Percentiles rank a stretch among this genome's conserved stretches.
Conservation (phyloP, 2,888 invertebrate genomes). For the Coelinius sp. region DNA sequence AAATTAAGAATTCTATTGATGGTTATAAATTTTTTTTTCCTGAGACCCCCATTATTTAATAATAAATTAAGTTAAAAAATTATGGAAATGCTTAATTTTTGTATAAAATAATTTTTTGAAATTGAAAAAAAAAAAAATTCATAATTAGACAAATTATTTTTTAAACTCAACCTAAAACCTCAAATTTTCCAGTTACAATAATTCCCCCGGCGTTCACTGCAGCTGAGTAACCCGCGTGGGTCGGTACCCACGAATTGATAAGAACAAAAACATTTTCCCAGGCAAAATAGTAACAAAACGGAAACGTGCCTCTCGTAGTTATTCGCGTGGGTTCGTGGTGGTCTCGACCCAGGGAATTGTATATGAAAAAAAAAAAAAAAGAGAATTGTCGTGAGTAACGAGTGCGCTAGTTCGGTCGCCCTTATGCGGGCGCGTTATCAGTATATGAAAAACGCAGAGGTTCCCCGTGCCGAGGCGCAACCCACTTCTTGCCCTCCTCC, state of each 20-base stretch:
- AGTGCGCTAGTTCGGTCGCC: constrained; percentile 23
- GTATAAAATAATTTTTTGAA: no score
- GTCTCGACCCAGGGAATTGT: background rate
- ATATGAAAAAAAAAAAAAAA: background rate
- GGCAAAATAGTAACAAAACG: constrained; percentile 13
- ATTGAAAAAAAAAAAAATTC: background rate
- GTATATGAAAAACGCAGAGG: background rate
- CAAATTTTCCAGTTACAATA: background rate
- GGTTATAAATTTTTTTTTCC: no score
- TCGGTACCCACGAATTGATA: constrained; percentile 5
- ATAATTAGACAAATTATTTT: background rate
- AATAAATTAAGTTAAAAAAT: no score
- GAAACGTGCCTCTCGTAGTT: background rate
- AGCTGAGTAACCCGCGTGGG: constrained; percentile 27
- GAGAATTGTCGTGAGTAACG: constrained; percentile 7
- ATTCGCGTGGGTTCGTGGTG: background rate
- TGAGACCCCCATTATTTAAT: no score
- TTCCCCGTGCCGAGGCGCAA: background rate
- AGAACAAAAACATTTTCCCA: constrained; percentile 24
- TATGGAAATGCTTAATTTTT: no score
- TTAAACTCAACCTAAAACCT: background rate
- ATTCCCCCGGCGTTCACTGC: background rate
- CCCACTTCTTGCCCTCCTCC: constrained; percentile 24
- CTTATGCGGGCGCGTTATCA: constrained; percentile 36
- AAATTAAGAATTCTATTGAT: no score